Evolutionary conservation across 2,797 vertebrate species (phyloP).

Genomic region (Parotocinclus haroldoi): DNA sequence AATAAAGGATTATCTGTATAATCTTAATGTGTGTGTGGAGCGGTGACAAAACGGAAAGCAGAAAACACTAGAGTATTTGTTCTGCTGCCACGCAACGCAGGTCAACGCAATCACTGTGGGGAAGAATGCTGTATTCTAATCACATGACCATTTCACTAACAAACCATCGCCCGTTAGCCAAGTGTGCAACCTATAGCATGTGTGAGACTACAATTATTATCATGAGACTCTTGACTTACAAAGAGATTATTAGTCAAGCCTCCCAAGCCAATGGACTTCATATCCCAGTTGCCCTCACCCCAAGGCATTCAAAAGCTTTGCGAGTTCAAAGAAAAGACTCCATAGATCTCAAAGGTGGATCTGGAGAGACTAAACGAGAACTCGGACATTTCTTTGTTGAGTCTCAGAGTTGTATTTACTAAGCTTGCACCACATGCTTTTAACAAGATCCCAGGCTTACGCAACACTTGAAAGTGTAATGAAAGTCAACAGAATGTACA

Average conservation of each 20-base stretch:
- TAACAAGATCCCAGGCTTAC: conserved; percentile 21
- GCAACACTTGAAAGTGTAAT: conserved; percentile 9
- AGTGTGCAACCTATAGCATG: not conserved
- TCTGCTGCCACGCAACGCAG: conserved; percentile 20
- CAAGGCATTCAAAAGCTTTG: not conserved
- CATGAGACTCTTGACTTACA: conserved; percentile 31
- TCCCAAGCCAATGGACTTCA: not conserved
- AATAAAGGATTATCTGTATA: conserved; percentile 24
- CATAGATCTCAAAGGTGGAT: not conserved
- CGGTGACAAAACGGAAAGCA: not conserved
- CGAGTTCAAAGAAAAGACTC: not conserved
- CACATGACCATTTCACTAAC: not conserved
- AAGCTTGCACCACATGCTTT: conserved; percentile 1
- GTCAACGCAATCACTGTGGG: conserved; percentile 5
- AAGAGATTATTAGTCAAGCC: conserved; percentile 10
- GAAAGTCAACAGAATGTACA: conserved; percentile 26
- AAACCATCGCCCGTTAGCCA: not conserved
- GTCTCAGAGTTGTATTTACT: not conserved
- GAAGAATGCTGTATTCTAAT: not conserved
- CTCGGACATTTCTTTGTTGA: conserved; percentile 1
- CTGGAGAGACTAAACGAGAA: conserved; percentile 1
- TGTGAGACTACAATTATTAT: conserved; percentile 13
- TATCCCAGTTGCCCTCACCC: not conserved
- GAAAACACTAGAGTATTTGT: conserved; percentile 26
- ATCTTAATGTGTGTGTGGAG: conserved; percentile 28